Evolutionary conservation across 2,113 vertebrate genomes (phyloP), one percentile per base, ranked within the genome.

Genomic region (Rhinopithecus roxellana): DNA sequence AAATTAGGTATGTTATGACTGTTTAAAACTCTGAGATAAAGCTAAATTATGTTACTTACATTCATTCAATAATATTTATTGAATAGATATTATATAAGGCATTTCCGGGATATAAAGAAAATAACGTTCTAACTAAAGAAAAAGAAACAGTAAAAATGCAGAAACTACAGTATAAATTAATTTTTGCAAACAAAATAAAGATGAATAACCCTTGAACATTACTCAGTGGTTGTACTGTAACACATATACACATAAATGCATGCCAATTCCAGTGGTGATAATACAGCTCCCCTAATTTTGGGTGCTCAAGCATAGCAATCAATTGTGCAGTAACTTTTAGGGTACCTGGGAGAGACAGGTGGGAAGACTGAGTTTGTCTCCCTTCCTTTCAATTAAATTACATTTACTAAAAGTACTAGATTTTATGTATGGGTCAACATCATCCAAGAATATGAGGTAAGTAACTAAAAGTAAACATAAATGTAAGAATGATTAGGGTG

Each of bases 321-420:
- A 86, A 96, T 11, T 95, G 30, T 85, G 43, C 38, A 79, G 45
- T 80, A 90, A 90, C 40, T 89, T 64, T 72, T 35, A 43, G 52
- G n/a, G 72, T 74, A 90, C 2, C 11, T 64, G 3, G 6, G 20
- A 3, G n/a, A 70, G 17, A 27, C 32, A 77, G 23, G 2, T 38
- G 5, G 22, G 5, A n/a, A 9, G 18, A 85, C 18, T 43, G 64
- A 91, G 32, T 79, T 30, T 40, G 43, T 87, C 1, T 75, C 30
- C 30, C 69, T 90, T 84, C 64, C 40, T 90, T 93, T 80, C 67
- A 64, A 87, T 52, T 92, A 85, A 83, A 86, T 85, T 43, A 93
- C 8, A 92, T 70, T 89, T 79, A 92, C 20, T 92, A 72, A 59
- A 92, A 89, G 30, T 59, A 70, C 70, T 75, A 48, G 48, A 72